Percentiles rank a stretch among this genome's conserved stretches.
These are phyloP conservation scores for Dolichallabes microphthalmus DNA, from an alignment of 2,113 vertebrate species.

Conservation along the genomic window DNA sequence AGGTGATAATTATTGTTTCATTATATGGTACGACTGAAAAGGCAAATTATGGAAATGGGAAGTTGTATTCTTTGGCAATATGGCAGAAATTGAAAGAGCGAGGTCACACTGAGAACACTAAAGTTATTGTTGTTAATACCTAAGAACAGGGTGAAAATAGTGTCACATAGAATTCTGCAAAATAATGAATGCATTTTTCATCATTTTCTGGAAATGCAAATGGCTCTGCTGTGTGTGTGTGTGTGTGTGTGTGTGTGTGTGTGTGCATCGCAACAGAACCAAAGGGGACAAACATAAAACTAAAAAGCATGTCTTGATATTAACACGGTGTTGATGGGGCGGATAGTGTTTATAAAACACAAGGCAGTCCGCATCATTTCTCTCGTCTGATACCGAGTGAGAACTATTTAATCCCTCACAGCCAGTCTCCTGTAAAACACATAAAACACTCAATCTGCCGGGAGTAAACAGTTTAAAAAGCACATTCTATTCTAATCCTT, in stretches of 20 bases:
- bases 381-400: neutral
- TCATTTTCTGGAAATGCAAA: no score
- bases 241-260: no score
- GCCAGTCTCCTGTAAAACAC: neutral
- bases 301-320: no score
- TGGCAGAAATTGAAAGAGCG: neutral
- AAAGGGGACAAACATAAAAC: no score
- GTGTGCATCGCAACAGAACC: no score
- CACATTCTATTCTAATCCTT: no score
- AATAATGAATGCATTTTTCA: no score
- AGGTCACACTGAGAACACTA: neutral
- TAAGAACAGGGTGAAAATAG: neutral
- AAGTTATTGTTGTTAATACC: neutral
- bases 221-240: no score
- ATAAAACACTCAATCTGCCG: neutral
- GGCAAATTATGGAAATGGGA: neutral
- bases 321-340: neutral
- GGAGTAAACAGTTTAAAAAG: no score
- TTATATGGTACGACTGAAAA: neutral
- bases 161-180: no score
- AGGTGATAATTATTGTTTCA: neutral
- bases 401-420: neutral
- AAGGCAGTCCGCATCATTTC: neutral
- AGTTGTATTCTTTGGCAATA: neutral
- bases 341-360: conserved; percentile 1